Base-by-base conservation (phyloP, 2,797 vertebrate genomes). In the Tarsius wallacei region DNA sequence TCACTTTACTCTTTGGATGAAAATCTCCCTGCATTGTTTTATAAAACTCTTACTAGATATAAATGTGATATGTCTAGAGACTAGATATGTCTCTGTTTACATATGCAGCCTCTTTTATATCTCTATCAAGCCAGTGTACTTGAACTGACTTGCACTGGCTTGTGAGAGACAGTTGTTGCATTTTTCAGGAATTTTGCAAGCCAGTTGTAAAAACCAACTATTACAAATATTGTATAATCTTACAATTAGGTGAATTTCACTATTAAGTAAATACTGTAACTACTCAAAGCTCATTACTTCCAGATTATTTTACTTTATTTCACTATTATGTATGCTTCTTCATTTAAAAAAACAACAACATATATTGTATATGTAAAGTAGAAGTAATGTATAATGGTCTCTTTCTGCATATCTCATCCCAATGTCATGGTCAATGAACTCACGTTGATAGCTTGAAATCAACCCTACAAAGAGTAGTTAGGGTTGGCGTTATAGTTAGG, bases 1-100 rank as follows among this genome's bases (percentile, higher is more conserved):
- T 96, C 89, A 74, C 28, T 78, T 80, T 83, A 74, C 42, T 89
- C 59, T 91, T 86, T 53, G 19, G 78, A 42, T 71, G 77, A 82
- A 95, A 57, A 94, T 59, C 33, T 63, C 11, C 8, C 6, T 70
- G 5, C 22, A 2, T 36, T 90, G 31, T 22, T 76, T 97, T 87
- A 80, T 55, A 94, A 80, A 47, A 47, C 19, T 70, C 11, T 74
- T 28, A 51, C n/a, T 19, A 61, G 14, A 59, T 87, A 68, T n/a
- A 31, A 42, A 42, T 42, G 42, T 42, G 42, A 42, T 42, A 42
- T 42, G 7, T 42, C 42, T 42, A 42, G 42, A 42, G 7, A 51
- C n/a, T 19, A 61, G 14, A 59, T 87, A 68, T n/a, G 33, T 61
- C 24, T 15, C 19, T 66, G 16, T 90, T 88, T 68, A 76, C 1